Evolutionary conservation across 2,888 invertebrate genomes (phyloP), one percentile per base, ranked within the genome.

Genomic region (Ceraclea dissimilis): DNA sequence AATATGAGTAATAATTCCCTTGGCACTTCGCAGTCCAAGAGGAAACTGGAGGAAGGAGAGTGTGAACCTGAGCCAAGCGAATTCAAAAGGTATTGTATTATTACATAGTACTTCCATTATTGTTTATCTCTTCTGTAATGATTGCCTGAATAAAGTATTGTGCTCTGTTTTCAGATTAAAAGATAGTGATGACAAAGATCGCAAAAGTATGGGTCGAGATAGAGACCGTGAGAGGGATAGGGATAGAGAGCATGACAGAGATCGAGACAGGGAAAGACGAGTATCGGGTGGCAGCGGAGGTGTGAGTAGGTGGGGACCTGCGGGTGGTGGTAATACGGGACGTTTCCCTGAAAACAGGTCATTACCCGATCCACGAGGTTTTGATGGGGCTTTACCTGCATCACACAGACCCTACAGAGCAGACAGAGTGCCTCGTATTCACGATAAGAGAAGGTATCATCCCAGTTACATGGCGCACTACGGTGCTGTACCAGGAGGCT

Each of bases 391-490:
- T 8, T 49, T 33, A 11, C 26, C 54, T 6, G 52, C 31, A 4
- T n/a, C 56, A 6, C 58, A 57, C 39, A 49, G 59, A n/a, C 72
- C 73, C 65, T 77, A 76, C 63, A 71, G 74, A 53, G 68, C 69
- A 33, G 77, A 77, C 58, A 71, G 77, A 54, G 72, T 72, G 62
- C 73, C 79, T 60, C 70, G 81, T 16, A 73, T 78, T 56, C 80
- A 79, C 61, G 85, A 85, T 59, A 85, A 85, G 67, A 77, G 85
- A 70, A 80, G 83, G 84, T 73, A 70, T 63, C 66, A 76, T 62
- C 72, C 75, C 13, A 70, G 72, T n/a, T 79, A 79, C 61, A 73
- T 75, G 34, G 49, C 53, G 66, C 75, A 76, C 65, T 75, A 75
- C 34, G 69, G 57, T 34, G 56, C 57, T 13, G 22, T 49, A 67